Percentiles rank a stretch among this genome's conserved stretches.
Evolutionary conservation across 2,113 vertebrate species (phyloP).

Genomic region (Toxostoma redivivum): DNA sequence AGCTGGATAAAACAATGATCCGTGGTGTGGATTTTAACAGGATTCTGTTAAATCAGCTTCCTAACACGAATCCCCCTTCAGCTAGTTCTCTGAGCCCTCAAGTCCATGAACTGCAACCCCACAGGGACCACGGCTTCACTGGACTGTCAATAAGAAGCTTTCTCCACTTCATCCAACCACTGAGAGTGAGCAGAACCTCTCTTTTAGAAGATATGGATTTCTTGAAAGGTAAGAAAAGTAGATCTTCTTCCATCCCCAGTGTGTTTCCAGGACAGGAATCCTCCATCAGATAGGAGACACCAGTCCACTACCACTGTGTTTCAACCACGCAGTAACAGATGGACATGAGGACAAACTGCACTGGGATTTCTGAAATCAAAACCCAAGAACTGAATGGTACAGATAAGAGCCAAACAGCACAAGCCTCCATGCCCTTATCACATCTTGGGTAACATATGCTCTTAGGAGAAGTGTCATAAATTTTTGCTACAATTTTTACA

Average conservation of each 20-base stretch:
- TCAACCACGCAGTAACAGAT: neutral
- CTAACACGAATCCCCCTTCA: neutral
- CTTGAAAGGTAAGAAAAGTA: neutral
- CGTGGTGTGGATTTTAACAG: neutral
- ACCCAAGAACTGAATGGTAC: neutral
- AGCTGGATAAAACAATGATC: neutral
- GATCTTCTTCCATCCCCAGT: neutral
- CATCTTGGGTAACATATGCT: conserved; percentile 37
- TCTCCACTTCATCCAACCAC: neutral
- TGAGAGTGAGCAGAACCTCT: neutral
- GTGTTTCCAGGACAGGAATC: neutral
- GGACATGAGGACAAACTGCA: neutral
- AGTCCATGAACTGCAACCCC: neutral
- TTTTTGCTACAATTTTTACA: conserved; percentile 13
- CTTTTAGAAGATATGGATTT: neutral
- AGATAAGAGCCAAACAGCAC: neutral
- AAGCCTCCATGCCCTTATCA: neutral
- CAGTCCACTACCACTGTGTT: neutral
- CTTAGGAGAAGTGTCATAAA: neutral
- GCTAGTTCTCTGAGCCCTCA: neutral
- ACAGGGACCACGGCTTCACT: neutral
- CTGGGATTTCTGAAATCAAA: neutral
- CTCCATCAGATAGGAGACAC: neutral
- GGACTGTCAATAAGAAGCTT: neutral
- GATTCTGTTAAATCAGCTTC: neutral